phyloP scores from a whole-genome alignment of 2,888 invertebrate genomes.

The Dasysyrphus albostriatus region DNA sequence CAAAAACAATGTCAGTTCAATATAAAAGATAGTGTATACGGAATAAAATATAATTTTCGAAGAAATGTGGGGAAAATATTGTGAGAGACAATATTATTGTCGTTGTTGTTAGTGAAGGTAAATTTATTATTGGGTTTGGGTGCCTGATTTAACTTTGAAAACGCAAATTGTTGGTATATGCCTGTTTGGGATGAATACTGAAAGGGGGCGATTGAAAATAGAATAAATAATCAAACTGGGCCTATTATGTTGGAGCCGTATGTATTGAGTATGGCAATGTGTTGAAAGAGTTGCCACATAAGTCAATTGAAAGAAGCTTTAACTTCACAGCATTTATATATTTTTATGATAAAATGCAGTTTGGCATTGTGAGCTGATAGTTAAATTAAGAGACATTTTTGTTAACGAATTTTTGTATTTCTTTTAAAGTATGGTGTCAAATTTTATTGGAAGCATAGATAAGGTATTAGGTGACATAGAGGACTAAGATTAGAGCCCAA shows the following conservation, averaged over 20 bases:
- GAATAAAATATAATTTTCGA: neutral
- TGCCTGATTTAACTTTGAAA: slow-evolving; percentile 34
- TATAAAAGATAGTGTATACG: neutral
- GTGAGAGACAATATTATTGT: neutral
- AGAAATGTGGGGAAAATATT: neutral
- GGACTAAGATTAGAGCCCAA: no score
- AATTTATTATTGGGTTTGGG: slow-evolving; percentile 4
- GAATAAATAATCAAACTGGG: slow-evolving; percentile 51
- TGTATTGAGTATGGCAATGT: slow-evolving; percentile 19
- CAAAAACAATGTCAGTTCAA: neutral
- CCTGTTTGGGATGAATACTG: slow-evolving; percentile 13
- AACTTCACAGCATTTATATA: no score
- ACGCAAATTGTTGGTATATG: slow-evolving; percentile 38
- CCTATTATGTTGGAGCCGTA: slow-evolving; percentile 11
- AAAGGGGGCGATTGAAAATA: slow-evolving; percentile 52
- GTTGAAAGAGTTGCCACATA: slow-evolving; percentile 45
- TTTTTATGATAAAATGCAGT: no score
- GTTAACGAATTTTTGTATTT: no score
- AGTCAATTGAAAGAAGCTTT: neutral
- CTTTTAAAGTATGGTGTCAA: no score
- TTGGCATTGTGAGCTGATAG: no score
- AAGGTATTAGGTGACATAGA: no score
- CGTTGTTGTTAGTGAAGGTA: neutral
- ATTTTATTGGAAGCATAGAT: no score
- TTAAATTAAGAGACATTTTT: no score